These are phyloP conservation scores for Pteromalus puparum DNA, from an alignment of 1,140 invertebrate genomes.

Conservation along the genomic window DNA sequence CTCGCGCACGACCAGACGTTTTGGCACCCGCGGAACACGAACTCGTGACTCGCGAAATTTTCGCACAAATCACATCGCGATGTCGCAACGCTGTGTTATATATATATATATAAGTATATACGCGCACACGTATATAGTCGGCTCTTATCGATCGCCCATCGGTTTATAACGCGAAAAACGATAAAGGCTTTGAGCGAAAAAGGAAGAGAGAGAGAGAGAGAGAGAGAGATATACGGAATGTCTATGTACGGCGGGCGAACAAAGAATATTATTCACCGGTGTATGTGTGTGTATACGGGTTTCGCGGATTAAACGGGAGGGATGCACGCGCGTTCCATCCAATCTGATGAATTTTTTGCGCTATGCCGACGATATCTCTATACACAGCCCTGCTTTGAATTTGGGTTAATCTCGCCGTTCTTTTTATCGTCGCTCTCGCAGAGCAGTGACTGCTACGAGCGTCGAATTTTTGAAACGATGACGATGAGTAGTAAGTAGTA, in stretches of 20 bases:
- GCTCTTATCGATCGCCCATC: background rate
- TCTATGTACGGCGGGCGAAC: too few relatives aligned
- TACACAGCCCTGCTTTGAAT: background rate
- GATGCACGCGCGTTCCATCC: background rate
- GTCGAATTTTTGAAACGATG: background rate
- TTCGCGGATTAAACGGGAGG: background rate
- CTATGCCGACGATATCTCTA: background rate
- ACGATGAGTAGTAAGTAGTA: background rate
- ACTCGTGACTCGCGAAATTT: constrained; percentile 41
- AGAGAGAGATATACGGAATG: background rate
- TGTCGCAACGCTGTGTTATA: constrained; percentile 19
- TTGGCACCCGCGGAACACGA: constrained; percentile 28
- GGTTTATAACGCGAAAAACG: background rate
- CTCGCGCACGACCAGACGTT: constrained; percentile 30
- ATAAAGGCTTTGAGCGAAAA: background rate
- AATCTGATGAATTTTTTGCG: background rate
- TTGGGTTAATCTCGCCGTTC: background rate
- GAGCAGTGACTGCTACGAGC: too few relatives aligned
- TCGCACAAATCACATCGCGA: constrained; percentile 36
- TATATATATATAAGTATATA: background rate
- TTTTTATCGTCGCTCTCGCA: background rate
- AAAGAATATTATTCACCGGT: too few relatives aligned
- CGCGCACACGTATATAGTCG: too few relatives aligned
- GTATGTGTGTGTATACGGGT: background rate
- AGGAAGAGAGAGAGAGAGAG: too few relatives aligned